phyloP scores from a whole-genome alignment of 1,140 invertebrate genomes.

The Pachyrhynchus sulphureomaculatus region DNA sequence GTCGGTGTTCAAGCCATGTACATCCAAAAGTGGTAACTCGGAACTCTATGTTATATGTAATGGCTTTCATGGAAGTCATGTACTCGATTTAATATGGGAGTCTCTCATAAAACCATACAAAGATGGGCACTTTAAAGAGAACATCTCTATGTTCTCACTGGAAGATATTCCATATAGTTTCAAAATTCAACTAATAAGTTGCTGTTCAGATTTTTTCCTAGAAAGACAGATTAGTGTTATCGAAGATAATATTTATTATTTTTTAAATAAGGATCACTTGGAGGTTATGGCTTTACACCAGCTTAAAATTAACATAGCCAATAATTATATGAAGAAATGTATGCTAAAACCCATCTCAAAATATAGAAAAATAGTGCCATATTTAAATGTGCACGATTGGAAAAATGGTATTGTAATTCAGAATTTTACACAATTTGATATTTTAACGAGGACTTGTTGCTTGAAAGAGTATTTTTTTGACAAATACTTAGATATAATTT shows the following conservation, averaged over 20 bases:
- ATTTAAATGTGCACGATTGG: constrained; percentile 8
- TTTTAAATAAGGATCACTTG: constrained; percentile 55
- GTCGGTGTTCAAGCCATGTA: constrained; percentile 81
- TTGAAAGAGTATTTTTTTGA: constrained; percentile 14
- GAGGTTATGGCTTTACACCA: constrained; percentile 36
- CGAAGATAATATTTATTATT: constrained; percentile 62
- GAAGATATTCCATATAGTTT: constrained; percentile 66
- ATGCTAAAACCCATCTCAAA: constrained; percentile 30
- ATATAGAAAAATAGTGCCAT: constrained; percentile 24
- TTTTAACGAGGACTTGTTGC: not conserved
- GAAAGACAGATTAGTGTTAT: constrained; percentile 65
- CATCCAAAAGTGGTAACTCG: constrained; percentile 92
- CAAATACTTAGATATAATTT: constrained; percentile 1
- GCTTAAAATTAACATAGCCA: constrained; percentile 36
- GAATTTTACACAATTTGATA: not conserved
- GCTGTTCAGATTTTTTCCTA: constrained; percentile 66
- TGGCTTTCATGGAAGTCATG: constrained; percentile 59
- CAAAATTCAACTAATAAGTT: constrained; percentile 66
- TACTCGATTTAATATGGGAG: constrained; percentile 52
- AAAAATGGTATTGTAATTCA: constrained; percentile 1
- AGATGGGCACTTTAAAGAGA: constrained; percentile 30
- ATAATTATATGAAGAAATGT: constrained; percentile 37
- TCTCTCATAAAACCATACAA: constrained; percentile 57
- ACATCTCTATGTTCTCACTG: constrained; percentile 60
- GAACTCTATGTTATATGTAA: constrained; percentile 86